Base-by-base conservation (phyloP, 53 echinoderm and acorn worm species). In the Holothuria scabra region DNA sequence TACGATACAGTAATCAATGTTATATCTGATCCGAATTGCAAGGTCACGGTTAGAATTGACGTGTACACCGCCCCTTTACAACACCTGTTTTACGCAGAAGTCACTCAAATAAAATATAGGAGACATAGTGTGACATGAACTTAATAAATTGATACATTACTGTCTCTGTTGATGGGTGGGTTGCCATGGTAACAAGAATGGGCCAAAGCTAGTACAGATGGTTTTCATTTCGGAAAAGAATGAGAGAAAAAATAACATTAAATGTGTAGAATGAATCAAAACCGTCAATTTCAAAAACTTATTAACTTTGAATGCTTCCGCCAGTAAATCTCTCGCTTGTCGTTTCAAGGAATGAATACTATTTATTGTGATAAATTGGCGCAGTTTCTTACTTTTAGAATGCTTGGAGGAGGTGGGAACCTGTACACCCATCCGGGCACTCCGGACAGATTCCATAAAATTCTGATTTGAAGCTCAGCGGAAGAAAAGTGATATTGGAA, bases 131-230 rank as follows among this genome's bases (percentile, higher is more conserved):
- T 69, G 69, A 34, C 69, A 69, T 69, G 44, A 34, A 37, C 5
- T 5, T 69, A 41, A 69, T 69, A 69, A 69, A 69, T 69, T 30
- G 69, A 69, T 69, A 69, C 69, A 69, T 69, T 30, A 13, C 6
- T 30, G 69, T 37, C 32, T 23, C 28, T 29, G 41, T 37, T 37
- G 44, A 37, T 41, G 41, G n/a, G 21, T 69, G 21, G 10, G 69
- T 69, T 69, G 16, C 69, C 37, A 5, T 69, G 69, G 69, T 20
- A 41, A 69, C 69, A 31, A 21, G 22, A 37, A 69, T 21, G 69
- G 41, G 41, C 35, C 8, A 20, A 22, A 37, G 21, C 41, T 69
- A 34, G 69, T 1, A 30, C 69, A 69, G 69, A 41, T 69, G 69
- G 34, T 69, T 69, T 33, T 33, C 69, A 69, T 69, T 69, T 69